These are phyloP conservation scores for Ephestia elutella DNA, from an alignment of 1,140 invertebrate genomes.

Conservation along the genomic window DNA sequence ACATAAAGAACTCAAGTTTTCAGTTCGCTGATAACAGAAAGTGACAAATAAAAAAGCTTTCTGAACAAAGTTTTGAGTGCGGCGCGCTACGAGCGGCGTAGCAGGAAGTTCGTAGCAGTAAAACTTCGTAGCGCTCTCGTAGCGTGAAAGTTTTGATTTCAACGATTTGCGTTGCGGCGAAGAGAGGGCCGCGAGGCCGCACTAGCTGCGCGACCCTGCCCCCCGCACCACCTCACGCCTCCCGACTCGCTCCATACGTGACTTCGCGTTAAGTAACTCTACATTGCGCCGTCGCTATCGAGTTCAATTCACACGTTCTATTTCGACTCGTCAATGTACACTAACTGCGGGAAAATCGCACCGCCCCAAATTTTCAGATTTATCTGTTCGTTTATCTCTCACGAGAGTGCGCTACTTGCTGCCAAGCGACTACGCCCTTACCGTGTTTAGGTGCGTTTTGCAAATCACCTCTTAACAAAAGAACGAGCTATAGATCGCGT, in stretches of 20 bases:
- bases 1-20: conserved; percentile 45
- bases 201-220: conserved; percentile 57
- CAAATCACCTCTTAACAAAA: conserved; percentile 45
- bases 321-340: conserved; percentile 25
- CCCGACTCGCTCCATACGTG: not conserved
- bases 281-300: not conserved
- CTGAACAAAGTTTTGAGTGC: conserved; percentile 69
- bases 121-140: conserved; percentile 72
- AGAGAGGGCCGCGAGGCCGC: conserved; percentile 64
- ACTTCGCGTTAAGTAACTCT: not conserved
- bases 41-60: conserved; percentile 70
- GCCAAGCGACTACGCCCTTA: conserved; percentile 54
- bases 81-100: conserved; percentile 61
- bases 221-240: conserved; percentile 24
- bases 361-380: conserved; percentile 33
- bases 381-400: conserved; percentile 65
- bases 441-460: conserved; percentile 46
- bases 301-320: not conserved
- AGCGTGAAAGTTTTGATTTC: conserved; percentile 74
- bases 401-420: conserved; percentile 69
- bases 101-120: conserved; percentile 73
- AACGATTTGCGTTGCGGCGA: conserved; percentile 69
- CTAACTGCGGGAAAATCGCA: not conserved
- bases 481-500: conserved; percentile 27
- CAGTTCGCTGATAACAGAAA: conserved; percentile 59